These are phyloP conservation scores for Catotricha subobsoleta DNA, from an alignment of 2,888 invertebrate species.

Conservation along the genomic window DNA sequence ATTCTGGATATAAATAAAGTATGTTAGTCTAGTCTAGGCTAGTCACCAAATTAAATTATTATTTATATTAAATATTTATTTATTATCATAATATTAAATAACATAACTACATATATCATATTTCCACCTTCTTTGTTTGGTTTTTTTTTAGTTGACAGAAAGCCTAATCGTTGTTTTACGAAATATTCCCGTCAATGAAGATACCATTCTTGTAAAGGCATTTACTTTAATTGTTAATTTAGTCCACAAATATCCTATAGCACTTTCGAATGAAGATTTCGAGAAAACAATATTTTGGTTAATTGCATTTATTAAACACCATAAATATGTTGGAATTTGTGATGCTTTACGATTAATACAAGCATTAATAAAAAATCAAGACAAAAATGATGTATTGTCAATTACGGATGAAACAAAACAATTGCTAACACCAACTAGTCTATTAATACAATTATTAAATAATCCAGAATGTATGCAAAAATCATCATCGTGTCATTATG, in stretches of 20 bases:
- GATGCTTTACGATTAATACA: conserved; percentile 15
- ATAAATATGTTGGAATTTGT: conserved; percentile 12
- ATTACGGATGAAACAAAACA: not conserved
- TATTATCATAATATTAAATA: too few species aligned
- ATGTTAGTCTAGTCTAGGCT: too few species aligned
- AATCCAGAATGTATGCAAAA: conserved; percentile 3
- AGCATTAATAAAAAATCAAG: conserved; percentile 12
- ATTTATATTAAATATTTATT: too few species aligned
- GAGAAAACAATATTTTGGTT: conserved; percentile 31
- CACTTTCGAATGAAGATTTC: conserved; percentile 24
- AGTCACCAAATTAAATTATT: too few species aligned
- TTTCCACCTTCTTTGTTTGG: too few species aligned
- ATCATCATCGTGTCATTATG: conserved; percentile 10
- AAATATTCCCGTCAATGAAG: conserved; percentile 29
- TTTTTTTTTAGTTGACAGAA: conserved; percentile 12
- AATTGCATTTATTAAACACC: conserved; percentile 27
- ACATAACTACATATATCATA: too few species aligned
- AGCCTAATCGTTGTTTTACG: conserved; percentile 14
- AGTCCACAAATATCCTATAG: conserved; percentile 35
- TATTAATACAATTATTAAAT: conserved; percentile 11
- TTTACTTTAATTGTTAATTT: conserved; percentile 38
- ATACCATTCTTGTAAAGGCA: conserved; percentile 36
- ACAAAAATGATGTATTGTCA: not conserved
- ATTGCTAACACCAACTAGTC: conserved; percentile 10
- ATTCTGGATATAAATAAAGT: conserved; percentile 1